Percentiles rank a stretch among this genome's conserved stretches.
These are phyloP conservation scores for Rhabditoides inermis DNA, from an alignment of 2,888 invertebrate genomes.

Conservation along the genomic window DNA sequence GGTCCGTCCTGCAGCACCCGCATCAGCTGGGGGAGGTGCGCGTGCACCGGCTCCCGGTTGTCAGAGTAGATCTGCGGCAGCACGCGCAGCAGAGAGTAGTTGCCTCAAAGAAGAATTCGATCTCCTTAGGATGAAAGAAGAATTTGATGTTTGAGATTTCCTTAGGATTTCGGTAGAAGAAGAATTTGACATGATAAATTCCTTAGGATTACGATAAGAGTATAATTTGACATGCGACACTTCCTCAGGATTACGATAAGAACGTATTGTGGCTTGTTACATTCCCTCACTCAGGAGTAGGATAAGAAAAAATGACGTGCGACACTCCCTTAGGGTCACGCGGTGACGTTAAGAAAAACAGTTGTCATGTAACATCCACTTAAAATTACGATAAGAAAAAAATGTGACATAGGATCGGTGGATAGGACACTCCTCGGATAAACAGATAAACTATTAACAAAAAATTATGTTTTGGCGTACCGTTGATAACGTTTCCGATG, in stretches of 20 bases:
- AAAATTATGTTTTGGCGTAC: conserved; percentile 54
- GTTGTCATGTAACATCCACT: too few species aligned
- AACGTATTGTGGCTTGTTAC: too few species aligned
- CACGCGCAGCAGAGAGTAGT: conserved; percentile 77
- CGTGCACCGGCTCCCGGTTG: conserved; percentile 75
- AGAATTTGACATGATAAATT: too few species aligned
- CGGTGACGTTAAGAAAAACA: too few species aligned
- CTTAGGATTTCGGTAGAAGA: neutral
- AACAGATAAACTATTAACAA: neutral
- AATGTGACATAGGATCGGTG: neutral
- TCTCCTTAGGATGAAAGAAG: neutral
- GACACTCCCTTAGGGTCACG: too few species aligned
- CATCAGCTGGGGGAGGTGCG: conserved; percentile 74
- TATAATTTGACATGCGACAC: neutral
- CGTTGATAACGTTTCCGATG: conserved; percentile 79
- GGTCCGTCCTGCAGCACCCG: too few species aligned
- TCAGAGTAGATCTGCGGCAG: conserved; percentile 82
- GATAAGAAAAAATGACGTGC: too few species aligned
- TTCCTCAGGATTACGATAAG: too few species aligned
- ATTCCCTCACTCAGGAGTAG: too few species aligned
- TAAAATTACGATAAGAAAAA: neutral
- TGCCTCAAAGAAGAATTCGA: conserved; percentile 61
- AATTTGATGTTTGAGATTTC: neutral
- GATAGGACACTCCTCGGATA: neutral
- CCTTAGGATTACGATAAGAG: neutral